A percentile compares a stretch with the other conserved stretches of the same genome.
Evolutionary conservation across 2,797 vertebrate genomes (phyloP).

Genomic region (Geotrypetes seraphini): DNA sequence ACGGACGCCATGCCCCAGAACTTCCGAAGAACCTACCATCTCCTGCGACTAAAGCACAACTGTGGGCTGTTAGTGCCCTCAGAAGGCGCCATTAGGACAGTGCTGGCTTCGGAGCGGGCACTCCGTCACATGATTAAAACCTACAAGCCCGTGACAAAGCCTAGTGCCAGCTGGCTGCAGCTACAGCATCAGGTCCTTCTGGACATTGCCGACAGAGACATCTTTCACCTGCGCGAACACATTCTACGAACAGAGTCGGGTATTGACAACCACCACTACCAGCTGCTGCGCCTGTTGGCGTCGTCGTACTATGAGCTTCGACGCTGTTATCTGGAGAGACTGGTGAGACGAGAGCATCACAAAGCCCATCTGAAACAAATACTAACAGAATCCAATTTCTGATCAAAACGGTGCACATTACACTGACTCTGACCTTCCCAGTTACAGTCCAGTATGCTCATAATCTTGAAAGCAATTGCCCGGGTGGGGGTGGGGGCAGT

Average conservation of each 20-base stretch:
- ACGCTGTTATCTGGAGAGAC: not conserved
- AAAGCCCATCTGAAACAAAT: not conserved
- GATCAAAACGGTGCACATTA: no score
- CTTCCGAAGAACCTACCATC: slow-evolving; percentile 2
- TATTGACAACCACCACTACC: slow-evolving; percentile 9
- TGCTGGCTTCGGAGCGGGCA: not conserved
- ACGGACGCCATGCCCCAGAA: not conserved
- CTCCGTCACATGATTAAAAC: not conserved
- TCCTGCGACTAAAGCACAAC: not conserved
- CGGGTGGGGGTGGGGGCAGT: no score
- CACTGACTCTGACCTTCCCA: no score
- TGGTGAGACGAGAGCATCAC: not conserved
- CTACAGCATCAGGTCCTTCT: not conserved
- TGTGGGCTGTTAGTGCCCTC: slow-evolving; percentile 4
- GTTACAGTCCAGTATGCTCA: no score
- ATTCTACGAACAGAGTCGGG: not conserved
- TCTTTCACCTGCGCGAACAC: slow-evolving; percentile 5
- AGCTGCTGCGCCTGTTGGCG: not conserved
- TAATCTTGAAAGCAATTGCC: no score
- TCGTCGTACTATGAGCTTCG: not conserved
- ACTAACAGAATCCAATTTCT: not conserved
- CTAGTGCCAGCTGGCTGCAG: not conserved
- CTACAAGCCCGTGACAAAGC: not conserved
- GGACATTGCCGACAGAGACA: not conserved
- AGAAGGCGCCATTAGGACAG: not conserved